Evolutionary conservation across 92 coral and sea anemone species (phyloP).

Genomic region (Zoanthus sansibaricus): DNA sequence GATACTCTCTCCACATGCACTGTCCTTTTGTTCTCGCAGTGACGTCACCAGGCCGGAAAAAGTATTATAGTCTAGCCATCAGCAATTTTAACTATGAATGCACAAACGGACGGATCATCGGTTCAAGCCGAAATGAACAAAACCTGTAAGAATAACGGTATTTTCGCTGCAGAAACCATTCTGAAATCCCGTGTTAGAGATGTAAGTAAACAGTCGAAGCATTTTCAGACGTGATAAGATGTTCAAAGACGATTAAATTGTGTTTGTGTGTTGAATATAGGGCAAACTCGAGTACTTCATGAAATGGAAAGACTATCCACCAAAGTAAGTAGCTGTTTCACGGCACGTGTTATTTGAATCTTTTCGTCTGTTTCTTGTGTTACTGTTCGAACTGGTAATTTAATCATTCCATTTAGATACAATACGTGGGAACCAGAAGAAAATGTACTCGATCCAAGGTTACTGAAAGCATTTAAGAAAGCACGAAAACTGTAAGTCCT

Average conservation of each 20-base stretch:
- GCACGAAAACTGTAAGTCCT: conserved; percentile 50
- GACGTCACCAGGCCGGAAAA: conserved; percentile 56
- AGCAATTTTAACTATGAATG: conserved; percentile 52
- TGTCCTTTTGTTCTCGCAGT: conserved; percentile 35
- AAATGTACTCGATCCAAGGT: conserved; percentile 93
- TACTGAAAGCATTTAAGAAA: conserved; percentile 84
- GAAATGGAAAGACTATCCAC: conserved; percentile 99
- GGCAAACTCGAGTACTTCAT: conserved; percentile 96
- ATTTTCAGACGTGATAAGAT: background rate
- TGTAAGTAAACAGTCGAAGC: conserved; percentile 58
- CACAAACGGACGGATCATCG: conserved; percentile 49
- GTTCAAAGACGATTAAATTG: conserved; percentile 17
- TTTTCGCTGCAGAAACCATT: conserved; percentile 98
- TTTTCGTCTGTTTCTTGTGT: conserved; percentile 15
- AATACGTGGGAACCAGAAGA: conserved; percentile 99
- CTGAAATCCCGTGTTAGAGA: conserved; percentile 93
- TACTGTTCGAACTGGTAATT: conserved; percentile 11
- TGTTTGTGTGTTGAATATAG: conserved; percentile 66
- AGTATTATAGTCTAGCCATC: conserved; percentile 50
- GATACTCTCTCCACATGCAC: conserved; percentile 49
- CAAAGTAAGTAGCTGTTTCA: conserved; percentile 76
- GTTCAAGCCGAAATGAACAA: conserved; percentile 74
- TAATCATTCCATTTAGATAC: conserved; percentile 68
- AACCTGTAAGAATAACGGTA: conserved; percentile 89
- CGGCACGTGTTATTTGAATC: conserved; percentile 21